Conservation (phyloP, 2,113 vertebrate genomes). For the Xiphophorus couchianus region DNA sequence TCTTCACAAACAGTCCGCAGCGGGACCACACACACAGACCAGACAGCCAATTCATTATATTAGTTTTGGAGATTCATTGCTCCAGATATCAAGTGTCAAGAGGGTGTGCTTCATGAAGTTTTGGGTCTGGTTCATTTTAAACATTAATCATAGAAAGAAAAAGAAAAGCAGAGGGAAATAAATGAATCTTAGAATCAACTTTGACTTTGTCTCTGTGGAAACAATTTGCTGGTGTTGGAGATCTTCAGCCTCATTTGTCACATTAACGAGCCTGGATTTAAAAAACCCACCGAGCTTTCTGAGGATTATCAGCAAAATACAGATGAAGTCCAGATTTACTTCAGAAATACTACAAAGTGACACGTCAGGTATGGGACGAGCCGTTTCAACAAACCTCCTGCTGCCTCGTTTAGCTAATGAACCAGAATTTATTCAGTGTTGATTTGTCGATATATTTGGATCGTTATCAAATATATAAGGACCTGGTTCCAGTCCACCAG, state of each 20-base stretch:
- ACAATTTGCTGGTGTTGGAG: neutral
- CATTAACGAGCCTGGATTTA: slow-evolving; percentile 2
- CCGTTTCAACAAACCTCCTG: too few relatives aligned
- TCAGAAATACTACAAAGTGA: neutral
- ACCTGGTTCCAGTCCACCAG: too few relatives aligned
- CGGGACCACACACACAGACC: slow-evolving; percentile 57
- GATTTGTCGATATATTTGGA: neutral
- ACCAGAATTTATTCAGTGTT: neutral
- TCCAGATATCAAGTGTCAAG: slow-evolving; percentile 53
- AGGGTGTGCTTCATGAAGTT: slow-evolving; percentile 26
- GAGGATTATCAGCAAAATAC: neutral
- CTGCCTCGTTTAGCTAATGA: too few relatives aligned
- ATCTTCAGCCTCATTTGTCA: slow-evolving; percentile 29
- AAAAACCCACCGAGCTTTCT: neutral
- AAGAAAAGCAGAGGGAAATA: slow-evolving; percentile 38
- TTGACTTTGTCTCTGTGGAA: slow-evolving; percentile 36
- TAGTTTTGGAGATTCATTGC: slow-evolving; percentile 61
- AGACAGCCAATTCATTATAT: slow-evolving; percentile 63
- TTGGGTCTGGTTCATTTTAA: slow-evolving; percentile 24
- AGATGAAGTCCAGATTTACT: neutral
- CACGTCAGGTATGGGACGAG: too few relatives aligned
- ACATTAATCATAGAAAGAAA: slow-evolving; percentile 46
- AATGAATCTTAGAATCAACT: slow-evolving; percentile 60
- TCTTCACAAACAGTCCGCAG: slow-evolving; percentile 60
- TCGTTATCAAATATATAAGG: neutral